Conservation (phyloP, 2,888 invertebrate genomes). For the Celastrina argiolus region DNA sequence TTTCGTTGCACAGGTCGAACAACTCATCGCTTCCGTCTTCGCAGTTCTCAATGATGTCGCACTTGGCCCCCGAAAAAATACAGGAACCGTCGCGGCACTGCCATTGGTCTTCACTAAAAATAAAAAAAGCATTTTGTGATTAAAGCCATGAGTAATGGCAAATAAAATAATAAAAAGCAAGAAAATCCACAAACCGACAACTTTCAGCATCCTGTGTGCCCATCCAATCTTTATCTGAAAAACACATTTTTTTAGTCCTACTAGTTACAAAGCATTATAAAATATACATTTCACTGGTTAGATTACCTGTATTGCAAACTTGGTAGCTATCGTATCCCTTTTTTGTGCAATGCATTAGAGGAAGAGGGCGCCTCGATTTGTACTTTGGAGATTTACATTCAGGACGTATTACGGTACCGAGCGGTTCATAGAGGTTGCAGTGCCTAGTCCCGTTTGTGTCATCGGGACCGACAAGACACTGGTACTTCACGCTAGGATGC, state of each 20-base stretch:
- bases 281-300: background rate
- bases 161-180: background rate
- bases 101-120: slow-evolving; percentile 15
- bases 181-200: background rate
- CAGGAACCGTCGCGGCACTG: slow-evolving; percentile 10
- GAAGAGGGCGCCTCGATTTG: background rate
- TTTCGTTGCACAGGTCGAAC: background rate
- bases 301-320: background rate
- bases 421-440: slow-evolving; percentile 8
- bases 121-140: background rate
- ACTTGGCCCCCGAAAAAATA: background rate
- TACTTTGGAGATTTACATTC: background rate
- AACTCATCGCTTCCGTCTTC: slow-evolving; percentile 8
- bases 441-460: background rate
- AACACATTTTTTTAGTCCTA: background rate
- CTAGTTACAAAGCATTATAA: too few relatives aligned
- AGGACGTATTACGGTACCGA: slow-evolving; percentile 5
- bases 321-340: background rate
- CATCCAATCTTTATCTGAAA: background rate
- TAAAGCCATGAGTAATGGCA: background rate
- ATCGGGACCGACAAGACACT: background rate
- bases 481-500: slow-evolving; percentile 7
- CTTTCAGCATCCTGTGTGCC: background rate
- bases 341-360: background rate
- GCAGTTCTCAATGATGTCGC: slow-evolving; percentile 5